Evolutionary conservation across 2,797 vertebrate genomes (phyloP).

Genomic region (Chanos chanos): DNA sequence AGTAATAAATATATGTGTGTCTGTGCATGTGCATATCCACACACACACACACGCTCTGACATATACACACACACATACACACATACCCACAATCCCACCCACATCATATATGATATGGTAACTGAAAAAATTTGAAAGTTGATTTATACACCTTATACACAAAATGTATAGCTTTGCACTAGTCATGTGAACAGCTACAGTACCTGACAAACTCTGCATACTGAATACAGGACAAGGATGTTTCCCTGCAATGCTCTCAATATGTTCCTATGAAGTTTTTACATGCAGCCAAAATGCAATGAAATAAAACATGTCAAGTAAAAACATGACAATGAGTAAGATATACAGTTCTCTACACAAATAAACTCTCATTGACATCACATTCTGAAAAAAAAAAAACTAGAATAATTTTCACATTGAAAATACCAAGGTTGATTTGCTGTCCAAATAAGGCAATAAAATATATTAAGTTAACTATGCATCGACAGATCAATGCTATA

Average conservation of each 20-base stretch:
- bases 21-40: not conserved
- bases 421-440: not conserved
- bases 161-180: constrained; percentile 20
- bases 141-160: not conserved
- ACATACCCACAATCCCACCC: not conserved
- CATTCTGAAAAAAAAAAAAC: not conserved
- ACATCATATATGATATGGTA: not conserved
- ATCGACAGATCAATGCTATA: constrained; percentile 10
- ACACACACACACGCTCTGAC: constrained; percentile 6
- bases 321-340: constrained; percentile 16
- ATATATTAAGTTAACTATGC: not conserved
- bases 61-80: constrained; percentile 32
- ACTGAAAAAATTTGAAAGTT: not conserved
- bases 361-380: not conserved
- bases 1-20: constrained; percentile 37
- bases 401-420: not conserved
- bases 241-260: not conserved
- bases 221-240: not conserved
- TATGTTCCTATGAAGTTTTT: not conserved
- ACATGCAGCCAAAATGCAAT: constrained; percentile 35
- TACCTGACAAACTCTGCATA: constrained; percentile 1
- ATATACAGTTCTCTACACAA: constrained; percentile 23
- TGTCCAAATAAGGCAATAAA: constrained; percentile 20
- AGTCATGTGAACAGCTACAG: constrained; percentile 9
- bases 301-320: constrained; percentile 22